Evolutionary conservation across 2,113 vertebrate species (phyloP).

Genomic region (Hystrix cristata): DNA sequence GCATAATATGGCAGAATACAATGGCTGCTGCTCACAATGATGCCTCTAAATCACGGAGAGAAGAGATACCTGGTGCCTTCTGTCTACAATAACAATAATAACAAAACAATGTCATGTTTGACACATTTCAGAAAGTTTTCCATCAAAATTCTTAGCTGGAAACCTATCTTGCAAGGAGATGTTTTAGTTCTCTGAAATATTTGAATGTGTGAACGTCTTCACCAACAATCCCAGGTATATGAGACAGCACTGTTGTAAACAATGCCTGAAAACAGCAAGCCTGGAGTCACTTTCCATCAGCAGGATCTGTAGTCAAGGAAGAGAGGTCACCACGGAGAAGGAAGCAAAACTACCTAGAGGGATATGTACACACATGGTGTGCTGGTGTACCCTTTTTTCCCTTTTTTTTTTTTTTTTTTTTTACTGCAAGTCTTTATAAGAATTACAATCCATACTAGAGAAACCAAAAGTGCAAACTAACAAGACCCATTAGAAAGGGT

Average conservation of each 20-base stretch:
- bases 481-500: not conserved
- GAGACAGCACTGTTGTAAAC: not conserved
- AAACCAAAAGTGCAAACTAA: not conserved
- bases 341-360: not conserved
- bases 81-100: slow-evolving; percentile 17
- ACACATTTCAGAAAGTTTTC: slow-evolving; percentile 17
- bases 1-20: not conserved
- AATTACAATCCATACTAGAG: not conserved
- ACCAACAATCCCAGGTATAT: fast-evolving
- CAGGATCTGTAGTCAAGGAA: not conserved
- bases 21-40: not conserved
- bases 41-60: not conserved
- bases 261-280: not conserved
- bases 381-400: not conserved
- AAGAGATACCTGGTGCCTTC: not conserved
- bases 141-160: not conserved
- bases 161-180: not conserved
- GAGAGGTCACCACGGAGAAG: not conserved
- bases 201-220: not conserved
- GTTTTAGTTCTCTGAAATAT: not conserved
- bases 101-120: not conserved
- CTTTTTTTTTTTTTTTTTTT: slow-evolving; percentile 33
- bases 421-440: not conserved
- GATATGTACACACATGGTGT: not conserved
- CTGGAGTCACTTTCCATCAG: not conserved